Percentiles rank a stretch among this genome's conserved stretches.
phyloP scores from a whole-genome alignment of 2,797 vertebrate species.

The Phyllotis vaccarum region DNA sequence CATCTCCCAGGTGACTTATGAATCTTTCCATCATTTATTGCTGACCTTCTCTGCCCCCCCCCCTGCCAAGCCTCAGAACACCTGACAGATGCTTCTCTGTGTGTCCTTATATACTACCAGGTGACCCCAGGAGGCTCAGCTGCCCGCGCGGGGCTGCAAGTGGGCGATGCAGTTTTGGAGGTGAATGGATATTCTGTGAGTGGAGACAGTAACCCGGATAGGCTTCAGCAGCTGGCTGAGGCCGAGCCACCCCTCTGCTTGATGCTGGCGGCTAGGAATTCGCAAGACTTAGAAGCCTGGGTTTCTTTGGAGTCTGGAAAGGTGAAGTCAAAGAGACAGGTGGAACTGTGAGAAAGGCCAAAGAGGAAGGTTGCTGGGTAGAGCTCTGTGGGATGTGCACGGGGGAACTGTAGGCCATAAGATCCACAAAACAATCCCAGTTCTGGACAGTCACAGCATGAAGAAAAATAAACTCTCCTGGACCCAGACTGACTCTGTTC shows the following conservation, averaged over 20 bases:
- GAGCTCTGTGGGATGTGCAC: background rate
- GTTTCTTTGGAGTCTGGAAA: background rate
- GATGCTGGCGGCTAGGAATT: conserved; percentile 58
- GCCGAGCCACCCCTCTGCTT: conserved; percentile 75
- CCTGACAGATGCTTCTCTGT: background rate
- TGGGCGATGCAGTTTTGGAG: conserved; percentile 89
- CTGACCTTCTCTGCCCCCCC: background rate
- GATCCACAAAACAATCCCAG: background rate
- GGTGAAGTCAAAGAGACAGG: conserved; percentile 52
- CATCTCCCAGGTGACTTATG: conserved; percentile 78
- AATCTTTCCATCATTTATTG: background rate
- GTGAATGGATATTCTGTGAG: conserved; percentile 90
- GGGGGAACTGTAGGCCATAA: background rate
- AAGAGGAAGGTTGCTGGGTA: background rate
- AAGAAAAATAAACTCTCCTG: background rate
- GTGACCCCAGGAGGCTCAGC: conserved; percentile 86
- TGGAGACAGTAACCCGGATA: conserved; percentile 85
- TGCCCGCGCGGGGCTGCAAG: conserved; percentile 86
- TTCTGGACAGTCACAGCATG: background rate
- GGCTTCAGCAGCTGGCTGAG: conserved; percentile 85
- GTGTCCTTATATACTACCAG: conserved; percentile 76
- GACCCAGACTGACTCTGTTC: background rate
- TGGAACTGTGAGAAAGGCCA: background rate
- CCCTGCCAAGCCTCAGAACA: background rate
- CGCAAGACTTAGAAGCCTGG: background rate